These are phyloP conservation scores for Coluber constrictor DNA, from an alignment of 2,797 vertebrate species.

Conservation along the genomic window DNA sequence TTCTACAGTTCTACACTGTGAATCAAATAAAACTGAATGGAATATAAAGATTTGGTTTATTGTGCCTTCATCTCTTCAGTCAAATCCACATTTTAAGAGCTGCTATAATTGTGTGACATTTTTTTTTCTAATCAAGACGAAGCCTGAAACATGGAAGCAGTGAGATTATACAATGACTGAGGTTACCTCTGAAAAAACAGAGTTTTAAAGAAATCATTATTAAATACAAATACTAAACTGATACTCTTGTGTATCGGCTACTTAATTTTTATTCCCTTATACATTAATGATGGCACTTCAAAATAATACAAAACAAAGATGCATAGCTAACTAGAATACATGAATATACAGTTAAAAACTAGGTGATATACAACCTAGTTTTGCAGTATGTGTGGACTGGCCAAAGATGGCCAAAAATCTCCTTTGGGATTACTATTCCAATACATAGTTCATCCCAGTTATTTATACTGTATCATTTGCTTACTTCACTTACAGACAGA, in stretches of 20 bases:
- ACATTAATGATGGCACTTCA: neutral
- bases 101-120: conserved; percentile 33
- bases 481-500: neutral
- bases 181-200: conserved; percentile 48
- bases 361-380: neutral
- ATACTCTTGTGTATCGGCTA: conserved; percentile 18
- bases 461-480: neutral
- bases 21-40: neutral
- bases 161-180: conserved; percentile 49
- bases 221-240: conserved; percentile 1
- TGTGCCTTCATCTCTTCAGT: neutral
- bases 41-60: neutral
- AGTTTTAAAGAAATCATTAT: conserved; percentile 29
- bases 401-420: neutral
- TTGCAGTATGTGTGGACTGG: neutral
- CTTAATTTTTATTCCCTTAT: conserved; percentile 17
- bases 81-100: neutral
- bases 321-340: conserved; percentile 7
- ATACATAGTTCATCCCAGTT: neutral
- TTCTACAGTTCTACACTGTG: neutral
- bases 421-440: neutral
- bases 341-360: neutral
- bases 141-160: conserved; percentile 25
- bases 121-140: conserved; percentile 53
- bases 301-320: neutral